Conservation (phyloP, 1,140 invertebrate genomes). For the Coptotermes formosanus region DNA sequence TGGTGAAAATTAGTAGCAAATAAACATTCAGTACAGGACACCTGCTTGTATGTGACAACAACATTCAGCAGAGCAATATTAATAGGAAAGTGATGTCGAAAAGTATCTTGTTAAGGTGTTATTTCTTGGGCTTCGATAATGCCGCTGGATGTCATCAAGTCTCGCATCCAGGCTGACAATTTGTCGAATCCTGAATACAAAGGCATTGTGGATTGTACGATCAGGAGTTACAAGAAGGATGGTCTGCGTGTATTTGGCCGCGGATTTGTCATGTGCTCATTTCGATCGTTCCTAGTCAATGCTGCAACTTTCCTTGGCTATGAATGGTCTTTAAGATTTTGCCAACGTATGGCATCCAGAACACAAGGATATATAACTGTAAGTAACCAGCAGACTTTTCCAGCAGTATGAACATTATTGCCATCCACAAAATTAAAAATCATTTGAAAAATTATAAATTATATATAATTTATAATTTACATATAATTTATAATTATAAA, state of each 20-base stretch:
- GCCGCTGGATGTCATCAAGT: slow-evolving; percentile 75
- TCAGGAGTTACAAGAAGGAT: slow-evolving; percentile 51
- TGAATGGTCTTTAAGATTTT: slow-evolving; percentile 44
- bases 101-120: slow-evolving; percentile 50
- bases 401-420: too few relatives aligned
- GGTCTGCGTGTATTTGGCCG: slow-evolving; percentile 57
- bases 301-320: slow-evolving; percentile 68
- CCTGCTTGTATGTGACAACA: neutral
- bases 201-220: slow-evolving; percentile 53
- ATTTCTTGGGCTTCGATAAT: slow-evolving; percentile 68
- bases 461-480: too few relatives aligned
- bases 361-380: neutral
- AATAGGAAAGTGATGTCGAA: neutral
- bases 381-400: neutral
- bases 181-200: slow-evolving; percentile 52
- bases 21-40: too few relatives aligned
- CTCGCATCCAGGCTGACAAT: slow-evolving; percentile 67
- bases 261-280: slow-evolving; percentile 56
- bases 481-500: too few relatives aligned
- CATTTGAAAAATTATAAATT: too few relatives aligned
- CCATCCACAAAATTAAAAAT: too few relatives aligned
- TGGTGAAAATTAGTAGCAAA: too few relatives aligned
- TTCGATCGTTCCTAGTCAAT: slow-evolving; percentile 69
- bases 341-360: neutral
- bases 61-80: too few relatives aligned